Percentiles rank a stretch among this genome's conserved stretches.
Conservation (phyloP, 2,797 vertebrate genomes). For the Typhlichthys subterraneus region DNA sequence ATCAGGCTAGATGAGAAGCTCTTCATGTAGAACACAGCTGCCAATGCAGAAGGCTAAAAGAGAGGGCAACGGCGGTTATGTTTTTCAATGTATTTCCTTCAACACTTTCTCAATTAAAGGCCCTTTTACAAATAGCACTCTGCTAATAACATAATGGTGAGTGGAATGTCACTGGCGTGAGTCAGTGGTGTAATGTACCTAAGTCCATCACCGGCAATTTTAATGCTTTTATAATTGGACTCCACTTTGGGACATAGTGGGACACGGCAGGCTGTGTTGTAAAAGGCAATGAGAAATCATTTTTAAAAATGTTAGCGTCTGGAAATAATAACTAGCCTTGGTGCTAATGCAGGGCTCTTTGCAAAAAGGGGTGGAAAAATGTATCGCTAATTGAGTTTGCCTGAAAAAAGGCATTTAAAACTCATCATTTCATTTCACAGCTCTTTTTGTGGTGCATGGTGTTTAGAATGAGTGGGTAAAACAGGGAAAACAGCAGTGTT, state of each 20-base stretch:
- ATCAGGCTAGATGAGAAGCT: slow-evolving; percentile 59
- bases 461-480: slow-evolving; percentile 54
- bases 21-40: slow-evolving; percentile 60
- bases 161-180: slow-evolving; percentile 77
- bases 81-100: slow-evolving; percentile 71
- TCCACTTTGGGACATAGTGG: slow-evolving; percentile 77
- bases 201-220: slow-evolving; percentile 79
- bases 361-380: slow-evolving; percentile 62
- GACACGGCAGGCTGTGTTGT: slow-evolving; percentile 55
- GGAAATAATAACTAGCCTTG: slow-evolving; percentile 83
- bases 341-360: slow-evolving; percentile 83
- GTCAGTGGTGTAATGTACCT: slow-evolving; percentile 83
- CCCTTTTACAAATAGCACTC: slow-evolving; percentile 75
- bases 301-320: slow-evolving; percentile 77
- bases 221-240: slow-evolving; percentile 85
- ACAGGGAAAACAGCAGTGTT: slow-evolving; percentile 63
- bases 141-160: slow-evolving; percentile 84
- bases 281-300: slow-evolving; percentile 79
- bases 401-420: slow-evolving; percentile 84
- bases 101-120: slow-evolving; percentile 74
- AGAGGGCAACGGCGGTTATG: slow-evolving; percentile 42
- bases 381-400: slow-evolving; percentile 82
- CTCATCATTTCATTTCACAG: slow-evolving; percentile 85
- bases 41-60: slow-evolving; percentile 32
- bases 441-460: slow-evolving; percentile 80